Conservation (phyloP, 2,113 vertebrate genomes). For the Deroptyus accipitrinus region DNA sequence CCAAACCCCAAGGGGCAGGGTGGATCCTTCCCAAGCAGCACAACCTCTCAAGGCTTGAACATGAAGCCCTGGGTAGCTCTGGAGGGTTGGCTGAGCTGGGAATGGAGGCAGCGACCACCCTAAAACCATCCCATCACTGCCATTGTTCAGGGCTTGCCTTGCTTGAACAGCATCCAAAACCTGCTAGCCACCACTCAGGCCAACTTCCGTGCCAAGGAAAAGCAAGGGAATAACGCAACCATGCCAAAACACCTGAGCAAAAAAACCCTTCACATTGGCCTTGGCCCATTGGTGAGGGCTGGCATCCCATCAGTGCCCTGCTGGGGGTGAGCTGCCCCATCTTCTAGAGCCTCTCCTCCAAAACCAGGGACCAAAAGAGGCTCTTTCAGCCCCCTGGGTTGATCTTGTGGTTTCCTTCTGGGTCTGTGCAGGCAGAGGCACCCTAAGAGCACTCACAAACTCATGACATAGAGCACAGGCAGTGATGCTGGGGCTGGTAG, state of each 20-base stretch:
- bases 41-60: neutral
- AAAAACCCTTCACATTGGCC: neutral
- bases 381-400: neutral
- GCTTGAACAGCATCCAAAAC: neutral
- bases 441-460: neutral
- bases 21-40: neutral
- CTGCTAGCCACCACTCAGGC: neutral
- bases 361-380: neutral
- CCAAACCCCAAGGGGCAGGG: rapidly evolving
- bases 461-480: neutral
- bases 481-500: neutral
- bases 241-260: neutral
- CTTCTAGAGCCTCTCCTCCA: neutral
- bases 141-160: neutral
- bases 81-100: neutral
- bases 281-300: neutral
- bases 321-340: neutral
- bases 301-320: neutral
- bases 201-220: neutral
- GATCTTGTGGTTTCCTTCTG: neutral
- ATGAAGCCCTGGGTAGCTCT: neutral
- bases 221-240: neutral
- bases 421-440: neutral
- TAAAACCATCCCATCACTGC: neutral
- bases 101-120: neutral